phyloP scores from a whole-genome alignment of 2,888 invertebrate species.

The Oscheius sp. region DNA sequence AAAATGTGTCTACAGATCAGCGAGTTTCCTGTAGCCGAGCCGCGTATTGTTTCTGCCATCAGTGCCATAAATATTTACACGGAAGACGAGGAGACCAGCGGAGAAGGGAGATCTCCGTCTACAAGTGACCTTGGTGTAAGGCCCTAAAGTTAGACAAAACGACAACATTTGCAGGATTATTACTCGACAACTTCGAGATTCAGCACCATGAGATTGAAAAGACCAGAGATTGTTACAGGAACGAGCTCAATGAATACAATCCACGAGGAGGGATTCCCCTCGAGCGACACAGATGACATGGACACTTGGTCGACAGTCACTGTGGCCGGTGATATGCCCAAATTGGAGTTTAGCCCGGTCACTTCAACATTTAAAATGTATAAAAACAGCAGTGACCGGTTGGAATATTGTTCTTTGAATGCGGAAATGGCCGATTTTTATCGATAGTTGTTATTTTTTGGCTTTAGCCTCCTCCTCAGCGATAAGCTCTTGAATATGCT shows the following conservation, averaged over 20 bases:
- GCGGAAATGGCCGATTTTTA: conserved; percentile 29
- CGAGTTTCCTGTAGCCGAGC: conserved; percentile 20
- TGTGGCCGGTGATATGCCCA: conserved; percentile 1
- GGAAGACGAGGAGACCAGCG: not conserved
- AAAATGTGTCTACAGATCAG: not conserved
- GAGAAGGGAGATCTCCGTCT: not conserved
- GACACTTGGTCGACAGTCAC: conserved; percentile 17
- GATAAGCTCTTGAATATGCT: conserved; percentile 75
- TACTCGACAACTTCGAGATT: not conserved
- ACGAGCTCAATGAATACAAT: conserved; percentile 11
- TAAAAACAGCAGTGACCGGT: conserved; percentile 11
- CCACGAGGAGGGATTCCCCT: not conserved
- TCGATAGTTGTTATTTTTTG: conserved; percentile 6
- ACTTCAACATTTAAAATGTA: conserved; percentile 3
- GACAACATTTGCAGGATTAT: not conserved
- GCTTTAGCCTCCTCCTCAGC: conserved; percentile 53
- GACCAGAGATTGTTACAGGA: not conserved
- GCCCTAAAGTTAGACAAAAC: too few species aligned
- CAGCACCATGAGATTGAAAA: not conserved
- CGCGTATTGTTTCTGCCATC: not conserved
- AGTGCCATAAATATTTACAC: not conserved
- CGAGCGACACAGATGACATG: not conserved
- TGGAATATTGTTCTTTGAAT: not conserved
- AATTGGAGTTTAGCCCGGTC: conserved; percentile 8
- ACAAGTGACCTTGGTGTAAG: conserved; percentile 5